Conservation (phyloP, 64 coral and sea anemone species). For the Hydrozoanthus tunicans region DNA sequence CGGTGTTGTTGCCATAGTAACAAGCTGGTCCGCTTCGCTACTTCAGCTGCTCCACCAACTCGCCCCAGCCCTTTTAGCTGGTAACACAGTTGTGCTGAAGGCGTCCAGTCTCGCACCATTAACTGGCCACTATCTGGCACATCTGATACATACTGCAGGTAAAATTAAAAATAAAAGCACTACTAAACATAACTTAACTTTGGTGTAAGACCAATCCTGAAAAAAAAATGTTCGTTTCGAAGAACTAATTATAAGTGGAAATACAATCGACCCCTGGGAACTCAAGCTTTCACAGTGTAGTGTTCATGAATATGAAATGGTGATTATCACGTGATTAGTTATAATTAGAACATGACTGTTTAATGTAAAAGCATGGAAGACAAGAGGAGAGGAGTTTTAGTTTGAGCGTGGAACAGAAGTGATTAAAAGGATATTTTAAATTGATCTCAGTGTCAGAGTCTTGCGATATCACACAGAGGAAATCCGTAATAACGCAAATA, state of each 20-base stretch:
- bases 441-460: too few relatives aligned
- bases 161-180: neutral
- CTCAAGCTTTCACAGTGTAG: too few relatives aligned
- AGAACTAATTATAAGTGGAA: neutral
- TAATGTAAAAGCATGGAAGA: neutral
- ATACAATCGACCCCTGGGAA: too few relatives aligned
- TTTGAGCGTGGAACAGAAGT: neutral
- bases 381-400: neutral
- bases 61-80: slow-evolving; percentile 28
- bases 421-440: neutral
- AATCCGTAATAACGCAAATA: too few relatives aligned
- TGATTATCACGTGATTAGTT: neutral
- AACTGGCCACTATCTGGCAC: slow-evolving; percentile 28
- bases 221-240: too few relatives aligned
- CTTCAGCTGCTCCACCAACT: slow-evolving; percentile 36
- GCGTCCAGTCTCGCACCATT: slow-evolving; percentile 16
- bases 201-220: too few relatives aligned
- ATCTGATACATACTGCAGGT: slow-evolving; percentile 24
- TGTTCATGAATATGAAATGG: neutral
- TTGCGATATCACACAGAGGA: too few relatives aligned
- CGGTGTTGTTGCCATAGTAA: slow-evolving; percentile 48
- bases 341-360: neutral
- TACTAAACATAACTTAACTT: too few relatives aligned
- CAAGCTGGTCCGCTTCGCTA: slow-evolving; percentile 24
- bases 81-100: slow-evolving; percentile 46